These are phyloP conservation scores for Peromyscus aztecus DNA, from an alignment of 2,797 vertebrate genomes.

Conservation along the genomic window DNA sequence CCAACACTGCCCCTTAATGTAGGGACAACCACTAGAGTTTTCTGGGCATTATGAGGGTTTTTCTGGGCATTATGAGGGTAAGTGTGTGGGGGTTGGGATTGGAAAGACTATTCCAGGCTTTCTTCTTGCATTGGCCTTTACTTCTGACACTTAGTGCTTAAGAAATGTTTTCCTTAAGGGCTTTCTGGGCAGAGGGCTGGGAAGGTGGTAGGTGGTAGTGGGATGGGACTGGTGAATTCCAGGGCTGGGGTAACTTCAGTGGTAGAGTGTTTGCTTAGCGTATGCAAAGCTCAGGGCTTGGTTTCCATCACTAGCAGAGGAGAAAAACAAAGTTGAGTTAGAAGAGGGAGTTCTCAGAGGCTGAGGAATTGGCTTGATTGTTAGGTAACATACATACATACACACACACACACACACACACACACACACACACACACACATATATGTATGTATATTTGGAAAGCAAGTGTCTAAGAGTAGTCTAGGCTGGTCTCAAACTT, in stretches of 20 bases:
- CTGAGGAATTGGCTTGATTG: slow-evolving; percentile 28
- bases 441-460: neutral
- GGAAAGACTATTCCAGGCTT: neutral
- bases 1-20: neutral
- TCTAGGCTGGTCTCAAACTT: neutral
- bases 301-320: neutral
- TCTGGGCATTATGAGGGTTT: too few relatives aligned
- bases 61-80: neutral
- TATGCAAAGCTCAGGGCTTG: neutral
- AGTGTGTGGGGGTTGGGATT: neutral
- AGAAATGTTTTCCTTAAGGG: neutral
- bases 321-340: neutral
- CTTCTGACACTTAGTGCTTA: neutral
- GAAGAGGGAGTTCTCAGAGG: neutral
- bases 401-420: too few relatives aligned
- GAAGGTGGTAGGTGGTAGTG: neutral
- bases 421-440: too few relatives aligned
- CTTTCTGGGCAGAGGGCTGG: neutral
- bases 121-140: neutral
- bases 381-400: neutral
- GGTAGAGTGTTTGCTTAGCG: neutral
- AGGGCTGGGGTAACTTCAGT: neutral
- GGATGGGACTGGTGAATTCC: neutral
- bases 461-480: neutral
- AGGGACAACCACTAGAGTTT: neutral